These are phyloP conservation scores for Synodontis membranacea DNA, from an alignment of 2,113 vertebrate genomes.

Conservation along the genomic window DNA sequence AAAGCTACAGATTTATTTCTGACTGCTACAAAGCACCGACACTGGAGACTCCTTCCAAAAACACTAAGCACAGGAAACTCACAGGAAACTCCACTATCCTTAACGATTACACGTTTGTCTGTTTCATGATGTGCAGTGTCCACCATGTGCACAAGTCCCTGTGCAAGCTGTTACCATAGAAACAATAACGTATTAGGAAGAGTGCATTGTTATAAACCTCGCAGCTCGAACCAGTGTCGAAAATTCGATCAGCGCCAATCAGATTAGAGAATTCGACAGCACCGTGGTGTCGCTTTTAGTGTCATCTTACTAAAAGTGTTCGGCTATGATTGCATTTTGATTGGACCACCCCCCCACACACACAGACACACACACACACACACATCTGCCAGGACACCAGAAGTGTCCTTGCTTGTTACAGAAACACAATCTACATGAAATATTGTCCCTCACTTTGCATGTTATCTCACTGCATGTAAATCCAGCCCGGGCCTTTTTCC, in stretches of 20 bases:
- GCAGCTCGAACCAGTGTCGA: background rate
- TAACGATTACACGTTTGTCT: background rate
- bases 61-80: background rate
- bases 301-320: background rate
- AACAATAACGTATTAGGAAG: background rate
- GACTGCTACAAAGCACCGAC: background rate
- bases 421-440: constrained; percentile 4
- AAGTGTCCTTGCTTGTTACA: background rate
- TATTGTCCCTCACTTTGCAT: constrained; percentile 30
- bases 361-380: too few species aligned
- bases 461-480: constrained; percentile 42
- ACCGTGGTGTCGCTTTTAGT: too few species aligned
- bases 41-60: background rate
- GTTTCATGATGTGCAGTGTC: background rate
- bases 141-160: background rate
- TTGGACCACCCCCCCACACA: too few species aligned
- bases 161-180: background rate
- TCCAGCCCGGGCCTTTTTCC: constrained; percentile 6
- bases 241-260: background rate
- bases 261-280: background rate
- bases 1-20: background rate
- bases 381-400: background rate
- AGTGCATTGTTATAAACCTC: background rate
- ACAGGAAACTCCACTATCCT: background rate
- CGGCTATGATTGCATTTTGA: background rate